Percentiles rank a stretch among this genome's conserved stretches.
These are phyloP conservation scores for Ectropis grisescens DNA, from an alignment of 1,140 invertebrate species.

Conservation along the genomic window DNA sequence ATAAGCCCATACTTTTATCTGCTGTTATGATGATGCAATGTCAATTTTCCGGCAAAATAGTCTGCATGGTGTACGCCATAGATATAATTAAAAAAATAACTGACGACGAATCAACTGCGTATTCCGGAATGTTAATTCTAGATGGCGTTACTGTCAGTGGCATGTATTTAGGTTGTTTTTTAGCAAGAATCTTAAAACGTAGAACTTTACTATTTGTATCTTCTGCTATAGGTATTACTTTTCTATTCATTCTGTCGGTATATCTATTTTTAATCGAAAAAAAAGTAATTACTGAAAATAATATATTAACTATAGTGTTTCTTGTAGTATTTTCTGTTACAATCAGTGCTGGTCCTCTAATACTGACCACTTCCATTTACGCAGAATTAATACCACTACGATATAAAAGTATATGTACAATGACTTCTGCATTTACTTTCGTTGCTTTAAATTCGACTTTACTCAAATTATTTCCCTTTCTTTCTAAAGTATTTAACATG, in stretches of 20 bases:
- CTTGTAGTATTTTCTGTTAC: slow-evolving; percentile 18
- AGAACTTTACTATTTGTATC: slow-evolving; percentile 14
- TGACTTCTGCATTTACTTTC: slow-evolving; percentile 7
- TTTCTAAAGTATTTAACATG: slow-evolving; percentile 9
- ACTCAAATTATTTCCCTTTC: slow-evolving; percentile 15
- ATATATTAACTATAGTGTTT: slow-evolving; percentile 14
- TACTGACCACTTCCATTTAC: slow-evolving; percentile 15
- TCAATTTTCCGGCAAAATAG: slow-evolving; percentile 21
- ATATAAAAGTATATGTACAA: slow-evolving; percentile 13
- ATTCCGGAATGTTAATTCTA: slow-evolving; percentile 23
- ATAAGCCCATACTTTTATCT: slow-evolving; percentile 18
- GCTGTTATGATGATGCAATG: slow-evolving; percentile 11
- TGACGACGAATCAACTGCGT: slow-evolving; percentile 14
- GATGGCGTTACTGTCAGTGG: slow-evolving; percentile 25
- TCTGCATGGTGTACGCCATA: slow-evolving; percentile 21
- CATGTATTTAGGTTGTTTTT: slow-evolving; percentile 18
- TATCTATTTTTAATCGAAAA: slow-evolving; percentile 17
- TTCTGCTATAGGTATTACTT: slow-evolving; percentile 11
- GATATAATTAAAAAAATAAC: slow-evolving; percentile 21
- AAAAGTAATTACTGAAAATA: slow-evolving; percentile 13
- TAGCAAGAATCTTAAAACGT: slow-evolving; percentile 18
- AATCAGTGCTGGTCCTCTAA: slow-evolving; percentile 21
- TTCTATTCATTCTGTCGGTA: slow-evolving; percentile 17
- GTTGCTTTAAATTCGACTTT: slow-evolving; percentile 13
- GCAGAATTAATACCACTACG: slow-evolving; percentile 19